Conservation (phyloP, 2,797 vertebrate genomes). For the Lithobates pipiens region DNA sequence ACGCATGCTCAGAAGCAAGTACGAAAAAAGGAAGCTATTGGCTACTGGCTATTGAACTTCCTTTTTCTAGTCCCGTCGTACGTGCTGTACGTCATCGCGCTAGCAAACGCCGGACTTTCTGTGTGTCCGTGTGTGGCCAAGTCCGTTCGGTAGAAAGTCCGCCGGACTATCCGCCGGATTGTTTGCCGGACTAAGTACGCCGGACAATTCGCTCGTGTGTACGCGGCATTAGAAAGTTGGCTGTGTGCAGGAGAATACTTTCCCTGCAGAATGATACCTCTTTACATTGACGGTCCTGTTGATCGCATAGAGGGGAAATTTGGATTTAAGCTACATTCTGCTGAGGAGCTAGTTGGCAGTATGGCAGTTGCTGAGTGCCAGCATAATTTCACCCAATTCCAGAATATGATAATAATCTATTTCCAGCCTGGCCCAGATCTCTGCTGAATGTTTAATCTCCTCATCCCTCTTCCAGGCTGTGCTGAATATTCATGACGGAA, state of each 20-base stretch:
- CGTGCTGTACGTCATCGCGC: too few species aligned
- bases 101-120: too few species aligned
- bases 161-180: too few species aligned
- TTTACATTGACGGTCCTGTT: neutral
- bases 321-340: neutral
- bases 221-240: neutral
- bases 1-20: too few species aligned
- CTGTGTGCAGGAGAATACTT: neutral
- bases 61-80: too few species aligned
- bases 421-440: constrained; percentile 5
- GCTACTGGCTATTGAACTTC: too few species aligned
- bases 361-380: neutral
- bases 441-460: constrained; percentile 28
- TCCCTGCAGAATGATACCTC: too few species aligned
- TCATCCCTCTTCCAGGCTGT: neutral
- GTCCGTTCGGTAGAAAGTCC: too few species aligned
- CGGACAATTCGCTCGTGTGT: too few species aligned
- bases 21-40: too few species aligned
- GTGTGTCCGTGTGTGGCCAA: too few species aligned
- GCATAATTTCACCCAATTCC: constrained; percentile 18
- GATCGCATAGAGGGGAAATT: neutral
- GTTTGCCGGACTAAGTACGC: too few species aligned
- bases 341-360: constrained; percentile 8
- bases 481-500: neutral
- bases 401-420: constrained; percentile 4